Evolutionary conservation across 2,113 vertebrate genomes (phyloP).

Genomic region (Toxotes jaculatrix): DNA sequence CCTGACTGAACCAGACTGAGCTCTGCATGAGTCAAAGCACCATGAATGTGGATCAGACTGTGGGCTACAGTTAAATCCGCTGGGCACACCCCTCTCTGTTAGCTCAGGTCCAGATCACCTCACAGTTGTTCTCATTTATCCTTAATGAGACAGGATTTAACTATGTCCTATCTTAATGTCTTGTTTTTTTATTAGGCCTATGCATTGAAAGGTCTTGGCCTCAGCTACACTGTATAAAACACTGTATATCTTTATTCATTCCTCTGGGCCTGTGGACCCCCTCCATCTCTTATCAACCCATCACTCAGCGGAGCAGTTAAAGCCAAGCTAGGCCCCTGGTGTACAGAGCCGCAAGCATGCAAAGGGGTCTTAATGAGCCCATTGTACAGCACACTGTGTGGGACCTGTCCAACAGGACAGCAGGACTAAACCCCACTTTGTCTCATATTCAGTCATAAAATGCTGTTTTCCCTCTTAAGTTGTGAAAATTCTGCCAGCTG

Average conservation of each 20-base stretch:
- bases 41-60: not conserved
- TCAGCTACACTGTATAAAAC: too few species aligned
- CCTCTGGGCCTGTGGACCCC: not conserved
- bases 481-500: too few species aligned
- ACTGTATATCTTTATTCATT: too few species aligned
- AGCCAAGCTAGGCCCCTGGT: slow-evolving; percentile 31
- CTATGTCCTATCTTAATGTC: too few species aligned
- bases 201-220: too few species aligned
- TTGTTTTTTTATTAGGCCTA: too few species aligned
- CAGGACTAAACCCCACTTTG: not conserved
- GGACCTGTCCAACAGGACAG: slow-evolving; percentile 8
- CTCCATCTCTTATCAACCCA: slow-evolving; percentile 40
- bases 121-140: not conserved
- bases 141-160: too few species aligned
- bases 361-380: slow-evolving; percentile 50
- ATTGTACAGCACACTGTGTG: slow-evolving; percentile 61
- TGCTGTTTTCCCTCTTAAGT: too few species aligned
- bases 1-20: slow-evolving; percentile 20
- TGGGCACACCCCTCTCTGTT: not conserved
- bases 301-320: slow-evolving; percentile 58
- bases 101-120: not conserved
- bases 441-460: not conserved
- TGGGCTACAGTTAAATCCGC: not conserved
- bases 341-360: slow-evolving; percentile 50
- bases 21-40: slow-evolving; percentile 3